phyloP scores from a whole-genome alignment of 2,113 vertebrate species.

The Zootoca vivipara region DNA sequence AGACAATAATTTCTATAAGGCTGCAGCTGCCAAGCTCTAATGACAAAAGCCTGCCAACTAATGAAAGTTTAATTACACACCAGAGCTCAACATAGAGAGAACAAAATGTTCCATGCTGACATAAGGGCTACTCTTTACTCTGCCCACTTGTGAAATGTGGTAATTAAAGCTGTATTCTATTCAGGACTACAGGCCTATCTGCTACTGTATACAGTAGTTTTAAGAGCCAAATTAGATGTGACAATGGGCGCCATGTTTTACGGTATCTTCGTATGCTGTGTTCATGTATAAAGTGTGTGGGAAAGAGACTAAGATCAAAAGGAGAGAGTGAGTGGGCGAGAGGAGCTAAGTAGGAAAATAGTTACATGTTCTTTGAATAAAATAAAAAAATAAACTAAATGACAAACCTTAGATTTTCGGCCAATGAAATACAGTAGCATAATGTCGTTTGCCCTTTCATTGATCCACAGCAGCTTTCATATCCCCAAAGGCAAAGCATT shows the following conservation, averaged over 20 bases:
- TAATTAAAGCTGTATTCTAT: background rate
- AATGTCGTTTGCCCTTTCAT: conserved; percentile 38
- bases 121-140: conserved; percentile 8
- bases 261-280: background rate
- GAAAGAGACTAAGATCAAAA: background rate
- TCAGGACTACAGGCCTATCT: background rate
- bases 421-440: conserved; percentile 33
- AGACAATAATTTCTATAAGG: background rate
- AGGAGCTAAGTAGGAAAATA: conserved; percentile 6
- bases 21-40: conserved; percentile 58
- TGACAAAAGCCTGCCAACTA: conserved; percentile 54
- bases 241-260: background rate
- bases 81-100: background rate
- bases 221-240: background rate
- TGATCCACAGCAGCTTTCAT: conserved; percentile 48
- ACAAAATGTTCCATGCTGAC: background rate
- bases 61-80: conserved; percentile 61
- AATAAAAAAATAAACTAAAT: conserved; percentile 54
- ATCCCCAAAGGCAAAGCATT: conserved; percentile 45
- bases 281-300: background rate
- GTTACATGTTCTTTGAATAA: conserved; percentile 32
- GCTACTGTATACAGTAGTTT: background rate
- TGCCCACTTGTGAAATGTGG: background rate
- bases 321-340: background rate
- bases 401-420: conserved; percentile 42